These are phyloP conservation scores for Venustoraphidia nigricollis DNA, from an alignment of 2,888 invertebrate genomes.

Conservation along the genomic window DNA sequence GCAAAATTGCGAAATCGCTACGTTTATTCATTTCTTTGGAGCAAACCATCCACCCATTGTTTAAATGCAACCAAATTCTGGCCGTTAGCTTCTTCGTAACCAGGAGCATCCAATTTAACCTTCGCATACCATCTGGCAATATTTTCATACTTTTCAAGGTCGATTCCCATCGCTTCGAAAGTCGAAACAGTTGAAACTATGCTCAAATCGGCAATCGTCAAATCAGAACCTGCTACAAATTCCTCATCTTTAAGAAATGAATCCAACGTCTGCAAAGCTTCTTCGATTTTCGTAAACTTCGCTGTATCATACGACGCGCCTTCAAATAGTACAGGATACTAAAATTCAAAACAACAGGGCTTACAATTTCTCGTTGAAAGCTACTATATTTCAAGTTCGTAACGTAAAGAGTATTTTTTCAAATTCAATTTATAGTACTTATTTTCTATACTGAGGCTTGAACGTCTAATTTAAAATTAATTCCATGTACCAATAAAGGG, in stretches of 20 bases:
- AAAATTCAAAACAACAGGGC: conserved; percentile 5
- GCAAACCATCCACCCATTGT: conserved; percentile 16
- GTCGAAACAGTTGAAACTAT: conserved; percentile 53
- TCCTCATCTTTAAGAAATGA: conserved; percentile 53
- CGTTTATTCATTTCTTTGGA: no score
- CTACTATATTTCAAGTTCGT: no score
- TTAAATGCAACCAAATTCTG: conserved; percentile 21
- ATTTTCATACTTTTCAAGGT: conserved; percentile 53
- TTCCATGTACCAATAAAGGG: no score
- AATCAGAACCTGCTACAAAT: conserved; percentile 52
- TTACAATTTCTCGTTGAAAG: no score
- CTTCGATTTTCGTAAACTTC: conserved; percentile 50
- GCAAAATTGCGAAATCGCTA: no score
- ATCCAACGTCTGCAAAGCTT: conserved; percentile 51
- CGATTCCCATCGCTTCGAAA: conserved; percentile 43
- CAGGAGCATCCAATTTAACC: conserved; percentile 38
- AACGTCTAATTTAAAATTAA: neutral
- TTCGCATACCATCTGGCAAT: conserved; percentile 45
- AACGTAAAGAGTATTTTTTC: neutral
- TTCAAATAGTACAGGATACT: conserved; percentile 35
- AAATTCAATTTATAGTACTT: conserved; percentile 4
- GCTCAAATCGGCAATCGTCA: conserved; percentile 66
- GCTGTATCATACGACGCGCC: conserved; percentile 36
- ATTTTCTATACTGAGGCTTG: conserved; percentile 1
- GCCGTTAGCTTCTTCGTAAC: conserved; percentile 31